Evolutionary conservation across 1,140 invertebrate genomes (phyloP).

Genomic region (Drosophila santomea): DNA sequence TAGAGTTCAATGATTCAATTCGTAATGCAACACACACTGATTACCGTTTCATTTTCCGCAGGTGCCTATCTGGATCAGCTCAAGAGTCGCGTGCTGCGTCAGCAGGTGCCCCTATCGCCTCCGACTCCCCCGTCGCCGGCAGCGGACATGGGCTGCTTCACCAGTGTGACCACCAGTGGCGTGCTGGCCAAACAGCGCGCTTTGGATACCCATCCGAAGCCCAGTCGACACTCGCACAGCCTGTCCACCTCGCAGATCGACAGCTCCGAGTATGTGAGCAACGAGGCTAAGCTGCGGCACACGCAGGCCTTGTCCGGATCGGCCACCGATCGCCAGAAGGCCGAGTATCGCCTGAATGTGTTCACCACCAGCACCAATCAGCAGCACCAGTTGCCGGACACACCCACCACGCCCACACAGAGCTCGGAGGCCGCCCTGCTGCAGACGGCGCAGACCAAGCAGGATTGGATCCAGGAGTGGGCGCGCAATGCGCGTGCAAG

Average conservation of each 20-base stretch:
- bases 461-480: conserved; percentile 85
- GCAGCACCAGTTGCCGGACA: conserved; percentile 70
- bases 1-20: no score
- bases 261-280: conserved; percentile 86
- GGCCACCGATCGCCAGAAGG: conserved; percentile 82
- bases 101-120: conserved; percentile 50
- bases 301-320: conserved; percentile 62
- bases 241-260: conserved; percentile 88
- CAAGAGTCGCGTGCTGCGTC: conserved; percentile 86
- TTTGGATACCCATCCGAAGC: conserved; percentile 73
- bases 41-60: conserved; percentile 19
- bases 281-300: conserved; percentile 73
- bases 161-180: conserved; percentile 87
- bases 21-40: background rate
- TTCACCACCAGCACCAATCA: conserved; percentile 69
- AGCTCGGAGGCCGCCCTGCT: conserved; percentile 68
- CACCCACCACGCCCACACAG: conserved; percentile 69
- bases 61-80: conserved; percentile 87
- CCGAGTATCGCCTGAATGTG: conserved; percentile 81
- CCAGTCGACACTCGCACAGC: conserved; percentile 85
- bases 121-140: conserved; percentile 58
- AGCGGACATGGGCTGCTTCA: conserved; percentile 86
- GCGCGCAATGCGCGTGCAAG: conserved; percentile 79
- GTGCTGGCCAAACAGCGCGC: conserved; percentile 85
- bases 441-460: conserved; percentile 79